These are phyloP conservation scores for Poeciliopsis presidionis DNA, from an alignment of 2,797 vertebrate genomes.

Conservation along the genomic window DNA sequence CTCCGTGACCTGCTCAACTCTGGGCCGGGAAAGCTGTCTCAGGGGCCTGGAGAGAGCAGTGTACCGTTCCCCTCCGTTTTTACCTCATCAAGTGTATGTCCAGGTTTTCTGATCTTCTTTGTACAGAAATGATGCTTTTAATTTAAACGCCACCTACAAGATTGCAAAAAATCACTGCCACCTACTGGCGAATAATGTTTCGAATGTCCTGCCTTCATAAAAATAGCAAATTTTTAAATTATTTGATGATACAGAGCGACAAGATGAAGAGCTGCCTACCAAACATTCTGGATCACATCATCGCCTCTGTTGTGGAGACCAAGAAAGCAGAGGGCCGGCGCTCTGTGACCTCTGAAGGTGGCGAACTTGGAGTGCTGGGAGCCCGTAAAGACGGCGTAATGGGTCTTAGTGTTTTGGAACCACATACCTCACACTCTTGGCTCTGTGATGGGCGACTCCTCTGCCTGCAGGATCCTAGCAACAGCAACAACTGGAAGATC, in stretches of 20 bases:
- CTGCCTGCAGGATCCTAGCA: conserved; percentile 97
- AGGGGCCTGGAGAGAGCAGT: conserved; percentile 88
- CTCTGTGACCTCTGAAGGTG: conserved; percentile 82
- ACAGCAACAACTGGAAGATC: conserved; percentile 99
- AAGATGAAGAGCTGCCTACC: conserved; percentile 95
- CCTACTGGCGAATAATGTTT: conserved; percentile 1
- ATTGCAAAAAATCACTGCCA: conserved; percentile 6
- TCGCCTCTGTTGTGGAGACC: conserved; percentile 98
- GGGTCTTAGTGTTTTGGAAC: conserved; percentile 96
- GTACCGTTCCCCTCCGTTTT: conserved; percentile 97
- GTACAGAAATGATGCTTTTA: neutral
- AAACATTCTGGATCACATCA: conserved; percentile 98
- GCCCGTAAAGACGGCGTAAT: conserved; percentile 90
- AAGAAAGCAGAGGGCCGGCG: conserved; percentile 94
- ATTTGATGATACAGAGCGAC: conserved; percentile 79
- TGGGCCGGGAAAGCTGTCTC: conserved; percentile 94
- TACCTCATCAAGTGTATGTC: conserved; percentile 87
- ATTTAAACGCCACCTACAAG: neutral
- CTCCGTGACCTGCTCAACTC: conserved; percentile 97
- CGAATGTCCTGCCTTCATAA: neutral
- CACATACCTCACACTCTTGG: conserved; percentile 98
- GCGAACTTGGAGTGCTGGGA: conserved; percentile 84
- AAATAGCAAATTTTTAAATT: neutral
- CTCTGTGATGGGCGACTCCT: conserved; percentile 97
- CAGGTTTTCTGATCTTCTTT: neutral